Percentiles rank a stretch among this genome's conserved stretches.
phyloP scores from a whole-genome alignment of 2,797 vertebrate species.

The Lates japonicus region DNA sequence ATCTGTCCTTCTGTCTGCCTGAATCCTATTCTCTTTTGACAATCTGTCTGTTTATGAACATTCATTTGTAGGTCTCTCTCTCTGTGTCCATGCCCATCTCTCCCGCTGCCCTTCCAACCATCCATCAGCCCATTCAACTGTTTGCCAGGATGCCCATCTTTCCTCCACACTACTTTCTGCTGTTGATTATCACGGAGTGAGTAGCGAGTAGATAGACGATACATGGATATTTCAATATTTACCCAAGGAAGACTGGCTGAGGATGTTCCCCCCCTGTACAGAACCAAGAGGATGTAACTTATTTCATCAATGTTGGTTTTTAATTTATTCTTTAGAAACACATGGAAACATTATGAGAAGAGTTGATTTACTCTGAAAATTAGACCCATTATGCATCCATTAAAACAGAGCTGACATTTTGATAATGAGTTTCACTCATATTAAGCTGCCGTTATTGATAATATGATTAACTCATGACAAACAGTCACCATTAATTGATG shows the following conservation, averaged over 20 bases:
- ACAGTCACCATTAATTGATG: conserved; percentile 64
- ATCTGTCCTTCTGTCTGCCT: conserved; percentile 61
- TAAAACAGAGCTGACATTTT: conserved; percentile 59
- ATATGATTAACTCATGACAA: conserved; percentile 61
- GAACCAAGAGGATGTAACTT: not conserved
- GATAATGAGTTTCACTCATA: conserved; percentile 61
- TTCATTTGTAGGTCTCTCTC: conserved; percentile 39
- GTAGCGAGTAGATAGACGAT: not conserved
- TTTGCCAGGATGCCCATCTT: conserved; percentile 32
- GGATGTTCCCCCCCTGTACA: not conserved
- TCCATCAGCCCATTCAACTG: conserved; percentile 25
- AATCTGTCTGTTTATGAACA: conserved; percentile 57
- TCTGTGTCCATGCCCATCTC: conserved; percentile 2
- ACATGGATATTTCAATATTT: not conserved
- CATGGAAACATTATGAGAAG: not conserved
- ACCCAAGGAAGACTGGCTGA: not conserved
- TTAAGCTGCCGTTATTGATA: conserved; percentile 63
- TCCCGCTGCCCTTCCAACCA: conserved; percentile 30
- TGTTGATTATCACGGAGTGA: not conserved
- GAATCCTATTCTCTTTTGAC: conserved; percentile 41
- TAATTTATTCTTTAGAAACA: not conserved
- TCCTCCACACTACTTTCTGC: conserved; percentile 16
- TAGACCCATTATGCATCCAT: conserved; percentile 26
- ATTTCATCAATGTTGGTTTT: not conserved
- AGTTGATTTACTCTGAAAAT: conserved; percentile 41